phyloP scores from a whole-genome alignment of 2,888 invertebrate species.

The Eupithecia subumbrata region DNA sequence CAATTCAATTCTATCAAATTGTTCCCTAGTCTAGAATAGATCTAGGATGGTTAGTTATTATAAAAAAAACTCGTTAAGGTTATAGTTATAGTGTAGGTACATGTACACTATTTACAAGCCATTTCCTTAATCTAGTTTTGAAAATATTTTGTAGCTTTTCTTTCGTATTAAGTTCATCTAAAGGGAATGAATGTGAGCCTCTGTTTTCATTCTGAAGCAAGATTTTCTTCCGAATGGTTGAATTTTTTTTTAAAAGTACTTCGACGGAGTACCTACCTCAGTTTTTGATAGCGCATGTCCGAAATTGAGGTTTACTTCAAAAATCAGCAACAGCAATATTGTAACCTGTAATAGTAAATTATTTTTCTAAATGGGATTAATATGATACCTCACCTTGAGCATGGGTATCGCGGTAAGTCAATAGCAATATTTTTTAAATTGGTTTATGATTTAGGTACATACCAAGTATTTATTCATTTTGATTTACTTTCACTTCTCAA shows the following conservation, averaged over 20 bases:
- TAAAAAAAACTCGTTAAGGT: too few species aligned
- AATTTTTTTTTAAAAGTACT: background rate
- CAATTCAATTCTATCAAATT: too few species aligned
- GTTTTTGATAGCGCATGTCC: background rate
- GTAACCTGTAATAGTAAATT: background rate
- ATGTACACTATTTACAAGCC: too few species aligned
- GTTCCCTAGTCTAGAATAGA: too few species aligned
- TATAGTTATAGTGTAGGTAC: too few species aligned
- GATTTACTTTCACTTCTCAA: slow-evolving; percentile 2
- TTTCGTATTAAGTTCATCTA: background rate
- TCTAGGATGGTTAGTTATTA: too few species aligned
- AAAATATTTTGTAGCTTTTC: background rate
- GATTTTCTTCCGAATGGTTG: background rate
- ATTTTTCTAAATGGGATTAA: too few species aligned
- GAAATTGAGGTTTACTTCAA: background rate
- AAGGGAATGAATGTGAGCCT: background rate
- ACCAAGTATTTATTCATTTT: slow-evolving; percentile 23
- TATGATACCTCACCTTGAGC: too few species aligned
- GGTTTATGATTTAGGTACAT: background rate
- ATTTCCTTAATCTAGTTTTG: too few species aligned
- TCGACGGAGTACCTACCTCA: background rate
- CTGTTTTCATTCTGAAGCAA: background rate
- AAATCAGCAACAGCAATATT: background rate
- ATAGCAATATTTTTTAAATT: too few species aligned
- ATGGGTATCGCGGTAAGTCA: too few species aligned